phyloP scores from a whole-genome alignment of 2,888 invertebrate genomes.

The Sericinus montela region DNA sequence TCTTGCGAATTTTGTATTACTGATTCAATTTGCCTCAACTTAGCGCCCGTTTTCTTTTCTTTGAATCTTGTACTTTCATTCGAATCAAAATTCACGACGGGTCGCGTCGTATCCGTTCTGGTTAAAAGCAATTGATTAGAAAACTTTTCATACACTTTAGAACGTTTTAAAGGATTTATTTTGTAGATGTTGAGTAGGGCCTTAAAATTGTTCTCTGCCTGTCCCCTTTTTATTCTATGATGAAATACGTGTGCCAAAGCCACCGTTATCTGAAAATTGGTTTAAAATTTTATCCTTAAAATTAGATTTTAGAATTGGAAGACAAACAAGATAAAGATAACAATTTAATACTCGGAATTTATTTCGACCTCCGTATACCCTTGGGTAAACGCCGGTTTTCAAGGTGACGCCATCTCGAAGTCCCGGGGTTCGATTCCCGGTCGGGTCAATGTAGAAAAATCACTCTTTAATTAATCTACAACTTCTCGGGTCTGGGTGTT shows the following conservation, averaged over 20 bases:
- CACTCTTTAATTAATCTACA: too few species aligned
- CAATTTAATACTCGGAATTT: too few species aligned
- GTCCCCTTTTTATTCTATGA: constrained; percentile 26
- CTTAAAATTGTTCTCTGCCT: constrained; percentile 42
- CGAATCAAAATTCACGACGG: constrained; percentile 41
- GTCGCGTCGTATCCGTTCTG: constrained; percentile 26
- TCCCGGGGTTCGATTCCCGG: too few species aligned
- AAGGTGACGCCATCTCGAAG: too few species aligned
- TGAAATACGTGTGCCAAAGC: background rate
- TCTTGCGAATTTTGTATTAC: constrained; percentile 18
- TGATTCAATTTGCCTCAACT: constrained; percentile 38
- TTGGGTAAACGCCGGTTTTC: too few species aligned
- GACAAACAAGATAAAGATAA: too few species aligned
- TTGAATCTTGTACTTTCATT: constrained; percentile 44
- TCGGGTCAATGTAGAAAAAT: too few species aligned
- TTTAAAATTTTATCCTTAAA: too few species aligned
- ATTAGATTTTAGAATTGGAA: too few species aligned
- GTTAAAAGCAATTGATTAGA: constrained; percentile 42
- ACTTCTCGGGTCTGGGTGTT: too few species aligned
- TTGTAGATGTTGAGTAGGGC: constrained; percentile 52
- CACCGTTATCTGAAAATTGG: constrained; percentile 5
- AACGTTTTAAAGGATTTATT: constrained; percentile 52
- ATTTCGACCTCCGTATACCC: too few species aligned
- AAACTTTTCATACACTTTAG: constrained; percentile 49
- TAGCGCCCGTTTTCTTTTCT: constrained; percentile 27